Base-by-base conservation (phyloP, 2,797 vertebrate species). In the Huso huso region DNA sequence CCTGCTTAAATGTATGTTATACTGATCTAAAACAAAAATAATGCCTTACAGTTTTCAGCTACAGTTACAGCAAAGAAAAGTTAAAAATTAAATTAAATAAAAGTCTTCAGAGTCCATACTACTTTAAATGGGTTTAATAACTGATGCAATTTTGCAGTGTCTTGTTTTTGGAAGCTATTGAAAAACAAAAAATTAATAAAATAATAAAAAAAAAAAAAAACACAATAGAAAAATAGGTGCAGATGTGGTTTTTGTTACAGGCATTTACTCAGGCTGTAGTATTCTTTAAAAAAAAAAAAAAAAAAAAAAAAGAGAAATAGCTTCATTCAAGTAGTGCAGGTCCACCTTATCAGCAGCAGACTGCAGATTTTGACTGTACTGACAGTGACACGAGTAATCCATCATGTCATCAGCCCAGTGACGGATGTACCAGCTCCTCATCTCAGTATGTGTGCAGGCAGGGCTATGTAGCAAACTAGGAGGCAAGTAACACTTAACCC, bases 341-440 rank as follows among this genome's bases (percentile, higher is more conserved):
- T 71, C 80, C 82, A 83, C 79, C 84, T 93, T 89, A 91, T 91
- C 89, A 62, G 82, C 67, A 78, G 81, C 76, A 70, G 83, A 86
- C 81, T 88, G 90, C 81, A 88, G 90, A 88, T 85, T 88, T 83
- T 86, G 88, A 87, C 83, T 81, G 80, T 80, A 83, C 83, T 83
- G 88, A 91, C 87, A 88, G 81, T 89, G 92, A 93, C 91, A 89
- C 67, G 69, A 79, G 84, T 86, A 83, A 91, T 93, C 88, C 90
- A 87, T 91, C 91, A 87, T 90, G 92, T 91, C 91, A 88, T 89
- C 92, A 78, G 84, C 77, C 71, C 52, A 6, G 73, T 83, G 84
- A 88, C 76, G 79, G 87, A 87, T 86, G 82, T 77, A 77, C 74
- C 80, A 61, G 80, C 78, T 79, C 83, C 82, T 87, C 82, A 75